Evolutionary conservation across 1,140 invertebrate species (phyloP), one percentile per base, ranked within the genome.

Genomic region (Drosophila eugracilis): DNA sequence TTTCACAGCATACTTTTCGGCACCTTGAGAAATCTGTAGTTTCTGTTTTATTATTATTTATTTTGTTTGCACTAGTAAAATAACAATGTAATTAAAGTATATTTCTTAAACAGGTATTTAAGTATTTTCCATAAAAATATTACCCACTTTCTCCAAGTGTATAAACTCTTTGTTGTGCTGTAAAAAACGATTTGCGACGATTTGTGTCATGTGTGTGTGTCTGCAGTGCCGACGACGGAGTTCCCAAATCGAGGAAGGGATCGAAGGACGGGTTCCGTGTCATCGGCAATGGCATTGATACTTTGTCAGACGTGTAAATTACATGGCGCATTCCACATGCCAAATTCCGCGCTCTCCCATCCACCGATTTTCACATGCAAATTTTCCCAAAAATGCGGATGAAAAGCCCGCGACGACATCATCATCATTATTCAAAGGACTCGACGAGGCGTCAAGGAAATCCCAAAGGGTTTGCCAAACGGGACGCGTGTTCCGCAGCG

Each of bases 261-360:
- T 62, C 37, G 59, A 19, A 52, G 3, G 36, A 42, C 12, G 57
- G 39, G 57, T 63, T 58, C 60, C 78, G 50, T 65, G 78, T 81
- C 83, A 70, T 53, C 78, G 62, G 70, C 78, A 72, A 76, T 83
- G 86, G 86, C 84, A 88, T 88, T 88, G 83, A 88, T 88, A 88
- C 83, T 88, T 88, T 88, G 83, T 88, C 83, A 88, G 79, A 88
- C 78, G 83, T 88, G 83, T 76, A 88, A 88, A 88, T 88, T 88
- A 88, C 83, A 88, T 75, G 83, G 84, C 77, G 83, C 78, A 77
- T 86, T 85, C 63, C 63, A 88, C 83, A 88, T 75, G 83, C 78
- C 73, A 66, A 71, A 75, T 85, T 84, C 71, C 60, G 53, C 76
- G 32, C 50, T 48, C 59, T 26, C 19, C 52, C 83, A 53, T 53